Conservation (phyloP, 37 sponge, comb jelly and placozoan genomes). For the Ianthella basta region DNA sequence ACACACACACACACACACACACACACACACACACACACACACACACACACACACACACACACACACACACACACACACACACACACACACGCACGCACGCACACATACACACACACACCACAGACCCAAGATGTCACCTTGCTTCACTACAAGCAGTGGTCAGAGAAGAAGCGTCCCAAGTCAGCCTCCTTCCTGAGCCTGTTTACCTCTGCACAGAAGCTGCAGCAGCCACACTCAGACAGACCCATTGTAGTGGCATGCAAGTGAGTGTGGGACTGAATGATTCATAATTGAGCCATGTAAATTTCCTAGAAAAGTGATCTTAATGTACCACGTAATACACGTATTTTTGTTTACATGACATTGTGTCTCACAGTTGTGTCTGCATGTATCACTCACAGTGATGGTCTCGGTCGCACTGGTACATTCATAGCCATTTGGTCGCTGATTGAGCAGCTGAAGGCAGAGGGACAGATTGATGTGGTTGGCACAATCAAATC, state of each 20-base stretch:
- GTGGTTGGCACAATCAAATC: constrained; percentile 22
- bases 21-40: too few relatives aligned
- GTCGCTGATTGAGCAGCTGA: constrained; percentile 43
- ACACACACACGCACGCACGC: too few relatives aligned
- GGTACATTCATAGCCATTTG: constrained; percentile 32
- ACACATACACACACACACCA: too few relatives aligned
- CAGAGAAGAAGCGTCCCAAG: background rate
- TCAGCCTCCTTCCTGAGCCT: background rate
- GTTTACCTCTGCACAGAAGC: background rate
- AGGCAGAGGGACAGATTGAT: constrained; percentile 41
- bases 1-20: too few relatives aligned
- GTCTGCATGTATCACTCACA: too few relatives aligned
- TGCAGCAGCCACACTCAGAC: background rate
- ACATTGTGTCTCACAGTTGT: too few relatives aligned
- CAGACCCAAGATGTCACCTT: background rate
- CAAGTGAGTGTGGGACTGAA: constrained; percentile 13
- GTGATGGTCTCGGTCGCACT: constrained; percentile 48
- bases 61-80: too few relatives aligned
- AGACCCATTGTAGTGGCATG: background rate
- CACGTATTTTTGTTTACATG: too few relatives aligned
- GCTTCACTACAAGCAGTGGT: constrained; percentile 1
- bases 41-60: too few relatives aligned
- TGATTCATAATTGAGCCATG: too few relatives aligned
- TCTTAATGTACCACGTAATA: too few relatives aligned
- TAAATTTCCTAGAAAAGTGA: too few relatives aligned